Conservation (phyloP, 2,888 invertebrate genomes). For the Acleris laterana region DNA sequence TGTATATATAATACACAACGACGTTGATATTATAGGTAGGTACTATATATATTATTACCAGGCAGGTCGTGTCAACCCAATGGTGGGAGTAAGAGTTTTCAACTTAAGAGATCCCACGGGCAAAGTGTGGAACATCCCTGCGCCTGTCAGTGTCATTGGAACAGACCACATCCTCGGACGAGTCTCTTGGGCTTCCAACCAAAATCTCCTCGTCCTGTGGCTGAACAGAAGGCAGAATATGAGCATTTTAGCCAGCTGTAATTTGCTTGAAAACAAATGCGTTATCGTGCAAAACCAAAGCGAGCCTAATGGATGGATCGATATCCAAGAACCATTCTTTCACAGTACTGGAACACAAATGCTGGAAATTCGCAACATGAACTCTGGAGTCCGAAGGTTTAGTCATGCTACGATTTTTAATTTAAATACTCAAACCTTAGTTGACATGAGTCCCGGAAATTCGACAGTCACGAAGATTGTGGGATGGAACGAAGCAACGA, state of each 20-base stretch:
- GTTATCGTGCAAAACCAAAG: slow-evolving; percentile 67
- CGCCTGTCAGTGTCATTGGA: slow-evolving; percentile 82
- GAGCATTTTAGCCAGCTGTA: slow-evolving; percentile 85
- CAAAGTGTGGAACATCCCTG: slow-evolving; percentile 71
- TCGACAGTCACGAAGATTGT: slow-evolving; percentile 85
- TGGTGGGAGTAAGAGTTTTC: slow-evolving; percentile 87
- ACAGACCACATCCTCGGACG: slow-evolving; percentile 87
- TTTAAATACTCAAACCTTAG: slow-evolving; percentile 57
- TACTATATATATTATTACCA: slow-evolving; percentile 56
- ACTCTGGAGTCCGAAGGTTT: slow-evolving; percentile 70
- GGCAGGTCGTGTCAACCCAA: slow-evolving; percentile 90
- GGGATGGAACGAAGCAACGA: slow-evolving; percentile 85
- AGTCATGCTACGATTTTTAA: slow-evolving; percentile 69
- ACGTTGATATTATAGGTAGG: too few relatives aligned
- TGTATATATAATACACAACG: too few relatives aligned
- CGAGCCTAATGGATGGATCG: slow-evolving; percentile 89
- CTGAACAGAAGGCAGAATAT: slow-evolving; percentile 93
- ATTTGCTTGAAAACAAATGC: slow-evolving; percentile 68
- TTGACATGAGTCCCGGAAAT: slow-evolving; percentile 83
- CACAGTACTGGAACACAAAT: slow-evolving; percentile 72
- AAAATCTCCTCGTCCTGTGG: slow-evolving; percentile 89
- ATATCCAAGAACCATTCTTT: slow-evolving; percentile 83
- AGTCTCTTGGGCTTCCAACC: slow-evolving; percentile 89
- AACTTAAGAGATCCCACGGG: slow-evolving; percentile 65
- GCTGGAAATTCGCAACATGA: slow-evolving; percentile 69